A percentile compares a stretch with the other conserved stretches of the same genome.
phyloP scores from a whole-genome alignment of 2,113 vertebrate species.

The Phycodurus eques region DNA sequence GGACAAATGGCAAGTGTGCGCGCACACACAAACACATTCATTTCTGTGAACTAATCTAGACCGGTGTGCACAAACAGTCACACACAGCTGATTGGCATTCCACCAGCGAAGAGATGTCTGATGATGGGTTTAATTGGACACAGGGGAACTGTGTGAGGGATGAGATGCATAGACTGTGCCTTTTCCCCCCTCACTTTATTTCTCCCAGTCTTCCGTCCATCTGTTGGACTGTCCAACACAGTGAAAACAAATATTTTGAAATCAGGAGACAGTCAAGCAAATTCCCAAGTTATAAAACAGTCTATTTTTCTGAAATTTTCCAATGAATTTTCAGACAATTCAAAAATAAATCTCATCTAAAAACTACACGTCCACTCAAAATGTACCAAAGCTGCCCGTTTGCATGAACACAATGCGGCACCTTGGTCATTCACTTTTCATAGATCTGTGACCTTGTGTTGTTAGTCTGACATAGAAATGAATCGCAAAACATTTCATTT shows the following conservation, averaged over 20 bases:
- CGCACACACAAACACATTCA: not conserved
- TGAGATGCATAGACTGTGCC: not conserved
- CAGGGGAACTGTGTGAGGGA: slow-evolving; percentile 15
- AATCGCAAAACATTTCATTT: not conserved
- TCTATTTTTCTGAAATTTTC: not conserved
- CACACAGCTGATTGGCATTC: slow-evolving; percentile 37
- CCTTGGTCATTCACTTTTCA: no score
- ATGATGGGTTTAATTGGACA: slow-evolving; percentile 45
- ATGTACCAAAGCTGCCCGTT: no score
- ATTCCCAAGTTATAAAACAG: not conserved
- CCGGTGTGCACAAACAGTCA: slow-evolving; percentile 6
- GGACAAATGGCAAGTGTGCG: not conserved
- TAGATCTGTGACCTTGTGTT: no score
- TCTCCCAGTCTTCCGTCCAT: not conserved
- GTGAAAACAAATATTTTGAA: slow-evolving; percentile 11
- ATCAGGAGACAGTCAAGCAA: not conserved
- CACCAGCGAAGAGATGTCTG: slow-evolving; percentile 24
- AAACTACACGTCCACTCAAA: no score
- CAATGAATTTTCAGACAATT: not conserved
- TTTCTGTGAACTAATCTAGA: slow-evolving; percentile 1
- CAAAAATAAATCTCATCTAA: no score
- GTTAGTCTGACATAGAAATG: not conserved
- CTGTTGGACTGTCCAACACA: slow-evolving; percentile 4
- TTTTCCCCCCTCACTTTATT: not conserved
- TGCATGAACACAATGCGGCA: no score